phyloP scores from a whole-genome alignment of 2,797 vertebrate species.

The Enteromius fasciolatus region DNA sequence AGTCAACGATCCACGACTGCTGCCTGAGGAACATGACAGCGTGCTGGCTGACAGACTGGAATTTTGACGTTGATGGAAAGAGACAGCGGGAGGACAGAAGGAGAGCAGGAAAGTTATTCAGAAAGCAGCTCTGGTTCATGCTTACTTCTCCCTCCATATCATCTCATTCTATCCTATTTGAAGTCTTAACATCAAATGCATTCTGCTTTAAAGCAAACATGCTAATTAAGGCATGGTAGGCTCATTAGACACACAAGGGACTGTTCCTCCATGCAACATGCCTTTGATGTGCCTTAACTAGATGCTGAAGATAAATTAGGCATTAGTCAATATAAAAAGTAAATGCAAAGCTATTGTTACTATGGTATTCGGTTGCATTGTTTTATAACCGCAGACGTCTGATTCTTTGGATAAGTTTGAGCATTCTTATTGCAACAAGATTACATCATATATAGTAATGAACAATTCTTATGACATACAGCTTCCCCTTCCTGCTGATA shows the following conservation, averaged over 20 bases:
- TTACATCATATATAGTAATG: constrained; percentile 43
- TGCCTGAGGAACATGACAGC: constrained; percentile 95
- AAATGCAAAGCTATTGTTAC: constrained; percentile 21
- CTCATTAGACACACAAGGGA: constrained; percentile 56
- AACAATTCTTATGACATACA: neutral
- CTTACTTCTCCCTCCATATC: neutral
- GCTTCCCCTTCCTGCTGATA: neutral
- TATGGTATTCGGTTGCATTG: neutral
- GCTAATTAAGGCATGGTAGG: constrained; percentile 60
- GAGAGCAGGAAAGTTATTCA: constrained; percentile 10
- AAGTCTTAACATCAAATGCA: constrained; percentile 31
- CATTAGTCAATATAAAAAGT: constrained; percentile 38
- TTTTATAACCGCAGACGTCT: constrained; percentile 29
- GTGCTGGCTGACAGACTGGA: constrained; percentile 92
- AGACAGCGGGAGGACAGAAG: constrained; percentile 9
- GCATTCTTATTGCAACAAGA: constrained; percentile 27
- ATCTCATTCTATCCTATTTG: neutral
- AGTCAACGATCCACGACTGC: constrained; percentile 91
- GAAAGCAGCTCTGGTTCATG: neutral
- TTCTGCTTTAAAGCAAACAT: constrained; percentile 50
- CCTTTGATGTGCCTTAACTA: constrained; percentile 56
- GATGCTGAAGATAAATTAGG: constrained; percentile 42
- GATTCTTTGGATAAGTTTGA: neutral
- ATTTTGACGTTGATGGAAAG: neutral
- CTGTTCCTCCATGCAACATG: neutral